Evolutionary conservation across 2,888 invertebrate genomes (phyloP).

Genomic region (Harpagoxenus sublaevis): DNA sequence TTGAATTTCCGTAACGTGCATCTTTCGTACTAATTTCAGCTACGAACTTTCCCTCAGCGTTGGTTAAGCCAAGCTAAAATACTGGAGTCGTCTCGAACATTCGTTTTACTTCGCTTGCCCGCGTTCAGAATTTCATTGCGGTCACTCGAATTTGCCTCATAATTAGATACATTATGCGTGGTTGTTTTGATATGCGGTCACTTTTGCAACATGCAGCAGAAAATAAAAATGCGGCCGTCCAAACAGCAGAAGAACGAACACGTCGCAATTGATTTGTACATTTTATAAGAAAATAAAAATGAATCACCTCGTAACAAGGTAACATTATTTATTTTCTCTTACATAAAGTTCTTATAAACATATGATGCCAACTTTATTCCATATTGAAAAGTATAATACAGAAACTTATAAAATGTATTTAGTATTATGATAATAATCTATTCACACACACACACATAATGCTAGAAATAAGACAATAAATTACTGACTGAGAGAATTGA

Average conservation of each 20-base stretch:
- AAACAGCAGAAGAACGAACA: not conserved
- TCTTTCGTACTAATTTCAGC: constrained; percentile 72
- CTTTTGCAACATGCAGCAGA: not conserved
- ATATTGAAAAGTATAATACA: not conserved
- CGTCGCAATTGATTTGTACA: not conserved
- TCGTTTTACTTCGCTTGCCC: constrained; percentile 59
- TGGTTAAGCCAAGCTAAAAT: constrained; percentile 67
- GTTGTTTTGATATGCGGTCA: not conserved
- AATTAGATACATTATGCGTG: constrained; percentile 33
- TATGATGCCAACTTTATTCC: not conserved
- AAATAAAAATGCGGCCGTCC: not conserved
- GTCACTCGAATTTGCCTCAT: constrained; percentile 35
- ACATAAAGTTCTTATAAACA: not conserved
- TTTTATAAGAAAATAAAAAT: constrained; percentile 12
- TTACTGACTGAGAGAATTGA: too few relatives aligned
- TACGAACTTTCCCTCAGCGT: constrained; percentile 63
- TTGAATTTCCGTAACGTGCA: constrained; percentile 68
- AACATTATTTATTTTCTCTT: not conserved
- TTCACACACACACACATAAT: too few relatives aligned
- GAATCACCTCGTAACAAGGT: not conserved
- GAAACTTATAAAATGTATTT: not conserved
- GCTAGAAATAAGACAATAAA: too few relatives aligned
- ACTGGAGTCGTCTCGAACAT: constrained; percentile 58
- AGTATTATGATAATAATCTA: not conserved
- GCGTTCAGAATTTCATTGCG: constrained; percentile 7